A percentile compares a stretch with the other conserved stretches of the same genome.
Conservation (phyloP, 2,888 invertebrate genomes). For the Phania funesta region DNA sequence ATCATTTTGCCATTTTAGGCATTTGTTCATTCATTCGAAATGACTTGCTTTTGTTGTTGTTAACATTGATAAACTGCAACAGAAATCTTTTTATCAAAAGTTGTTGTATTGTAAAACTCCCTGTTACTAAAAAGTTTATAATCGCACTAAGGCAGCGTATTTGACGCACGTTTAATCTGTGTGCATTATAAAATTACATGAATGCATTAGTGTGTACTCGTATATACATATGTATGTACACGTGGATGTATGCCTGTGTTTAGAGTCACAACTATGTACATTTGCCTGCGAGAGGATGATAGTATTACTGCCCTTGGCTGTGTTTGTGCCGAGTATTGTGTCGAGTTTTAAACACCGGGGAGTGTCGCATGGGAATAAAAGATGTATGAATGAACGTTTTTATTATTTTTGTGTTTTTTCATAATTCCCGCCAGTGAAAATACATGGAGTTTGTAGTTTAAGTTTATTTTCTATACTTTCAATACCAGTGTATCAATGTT, state of each 20-base stretch:
- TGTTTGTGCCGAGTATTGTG: conserved; percentile 25
- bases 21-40: conserved; percentile 26
- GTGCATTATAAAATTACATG: conserved; percentile 47
- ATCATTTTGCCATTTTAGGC: conserved; percentile 44
- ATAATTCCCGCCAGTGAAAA: conserved; percentile 20
- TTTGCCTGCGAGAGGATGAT: conserved; percentile 5
- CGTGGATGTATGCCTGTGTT: not conserved
- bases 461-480: conserved; percentile 41
- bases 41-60: conserved; percentile 22
- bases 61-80: conserved; percentile 31
- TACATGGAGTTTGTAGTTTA: conserved; percentile 40
- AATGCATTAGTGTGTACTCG: not conserved
- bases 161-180: conserved; percentile 67
- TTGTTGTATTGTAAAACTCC: too few species aligned
- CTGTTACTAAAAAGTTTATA: conserved; percentile 42
- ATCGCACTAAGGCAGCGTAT: conserved; percentile 51
- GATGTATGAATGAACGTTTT: conserved; percentile 26
- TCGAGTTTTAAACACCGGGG: conserved; percentile 52
- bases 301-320: conserved; percentile 55
- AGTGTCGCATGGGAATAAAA: conserved; percentile 53
- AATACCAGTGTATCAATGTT: not conserved
- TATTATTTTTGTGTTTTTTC: not conserved
- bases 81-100: conserved; percentile 10
- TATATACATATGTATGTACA: not conserved
- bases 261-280: conserved; percentile 1